A percentile compares a stretch with the other conserved stretches of the same genome.
Evolutionary conservation across 2,888 invertebrate species (phyloP).

Genomic region (Blastobasis lacticolella): DNA sequence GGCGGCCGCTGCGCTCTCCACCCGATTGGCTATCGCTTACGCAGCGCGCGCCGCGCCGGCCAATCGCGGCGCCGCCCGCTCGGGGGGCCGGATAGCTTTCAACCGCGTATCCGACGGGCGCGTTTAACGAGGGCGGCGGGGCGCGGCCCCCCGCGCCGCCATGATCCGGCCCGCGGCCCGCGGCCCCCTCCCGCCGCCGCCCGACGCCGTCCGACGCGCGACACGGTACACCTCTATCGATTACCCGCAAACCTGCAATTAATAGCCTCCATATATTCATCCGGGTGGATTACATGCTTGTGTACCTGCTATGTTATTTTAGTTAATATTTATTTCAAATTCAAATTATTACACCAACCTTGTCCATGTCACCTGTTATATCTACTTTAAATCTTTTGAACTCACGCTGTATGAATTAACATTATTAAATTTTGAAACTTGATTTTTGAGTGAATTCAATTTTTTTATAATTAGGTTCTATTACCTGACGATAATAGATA

Average conservation of each 20-base stretch:
- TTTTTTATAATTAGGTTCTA: too few relatives aligned
- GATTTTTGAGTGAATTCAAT: too few relatives aligned
- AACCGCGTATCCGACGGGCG: constrained; percentile 64
- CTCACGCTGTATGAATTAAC: too few relatives aligned
- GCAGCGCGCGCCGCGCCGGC: constrained; percentile 49
- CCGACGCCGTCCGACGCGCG: constrained; percentile 17
- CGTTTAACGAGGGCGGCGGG: constrained; percentile 67
- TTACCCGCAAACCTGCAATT: constrained; percentile 69
- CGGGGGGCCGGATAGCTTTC: constrained; percentile 65
- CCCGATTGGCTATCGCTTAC: constrained; percentile 67
- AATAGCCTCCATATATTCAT: constrained; percentile 64
- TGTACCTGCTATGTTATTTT: constrained; percentile 36
- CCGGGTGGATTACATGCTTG: constrained; percentile 61
- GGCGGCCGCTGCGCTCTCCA: constrained; percentile 41
- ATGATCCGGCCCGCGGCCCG: constrained; percentile 70
- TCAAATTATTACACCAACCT: too few relatives aligned
- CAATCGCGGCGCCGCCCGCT: constrained; percentile 53
- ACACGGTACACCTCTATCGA: constrained; percentile 44
- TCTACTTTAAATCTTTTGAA: too few relatives aligned
- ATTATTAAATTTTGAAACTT: too few relatives aligned
- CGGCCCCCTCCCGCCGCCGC: constrained; percentile 19
- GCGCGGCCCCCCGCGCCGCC: constrained; percentile 66
- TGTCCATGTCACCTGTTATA: too few relatives aligned
- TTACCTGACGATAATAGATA: too few relatives aligned
- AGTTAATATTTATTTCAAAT: too few relatives aligned